Evolutionary conservation across 2,113 vertebrate genomes (phyloP), one percentile per base, ranked within the genome.

Genomic region (Lycaon pictus): DNA sequence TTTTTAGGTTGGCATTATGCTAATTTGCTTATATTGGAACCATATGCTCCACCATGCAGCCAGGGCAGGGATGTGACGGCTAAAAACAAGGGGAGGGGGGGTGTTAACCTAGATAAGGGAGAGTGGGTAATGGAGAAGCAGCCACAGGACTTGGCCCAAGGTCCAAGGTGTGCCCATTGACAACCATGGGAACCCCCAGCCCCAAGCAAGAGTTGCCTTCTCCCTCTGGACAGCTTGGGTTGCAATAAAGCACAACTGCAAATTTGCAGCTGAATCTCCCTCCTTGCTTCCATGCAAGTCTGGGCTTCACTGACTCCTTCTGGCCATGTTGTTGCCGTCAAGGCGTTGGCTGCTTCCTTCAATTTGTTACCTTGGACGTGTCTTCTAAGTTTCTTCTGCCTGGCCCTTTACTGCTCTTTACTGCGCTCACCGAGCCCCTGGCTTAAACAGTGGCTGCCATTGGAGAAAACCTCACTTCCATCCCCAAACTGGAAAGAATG

Each of bases 201-300:
- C 79, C 20, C 72, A 93, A 82, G 72, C 83, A 60, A 63, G 27
- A 72, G n/a, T 20, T 25, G 23, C 35, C 43, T 83, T 80, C 79
- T 82, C 65, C 72, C 11, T 65, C 63, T n/a, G 94, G 89, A 72
- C 89, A 95, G 84, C 55, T 97, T 69, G 22, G 19, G 29, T 56
- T 62, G 48, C 43, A 93, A 58, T 35, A 80, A 92, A 89, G 77
- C 3, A 80, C 5, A 48, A 76, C 0, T 76, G 11, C 80, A 11
- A 58, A 90, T 83, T 32, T 63, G 93, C 32, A 65, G 29, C 15
- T 65, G 3, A 67, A 56, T 92, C 77, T 48, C 43, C 35, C 51
- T 92, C 56, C 43, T 69, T 19, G 32, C 77, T 91, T 88, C 56
- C 87, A 60, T 37, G 6, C 20, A 71, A 58, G 77, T 63, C 20